Percentiles rank a stretch among this genome's conserved stretches.
Conservation (phyloP, 2,113 vertebrate genomes). For the Perca schrenkii region DNA sequence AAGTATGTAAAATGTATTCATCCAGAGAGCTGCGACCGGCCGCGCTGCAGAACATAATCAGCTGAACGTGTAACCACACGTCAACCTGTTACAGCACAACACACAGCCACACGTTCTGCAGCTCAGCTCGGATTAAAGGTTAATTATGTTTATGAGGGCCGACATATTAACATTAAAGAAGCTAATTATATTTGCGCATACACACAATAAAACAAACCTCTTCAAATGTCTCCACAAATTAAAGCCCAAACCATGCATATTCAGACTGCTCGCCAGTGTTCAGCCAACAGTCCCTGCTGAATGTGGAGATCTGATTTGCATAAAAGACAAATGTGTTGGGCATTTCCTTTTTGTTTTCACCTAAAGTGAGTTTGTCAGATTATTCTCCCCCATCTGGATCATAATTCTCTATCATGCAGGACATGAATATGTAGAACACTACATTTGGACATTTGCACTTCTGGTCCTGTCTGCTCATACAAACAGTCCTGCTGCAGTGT, state of each 20-base stretch:
- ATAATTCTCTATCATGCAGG: background rate
- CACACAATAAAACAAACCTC: background rate
- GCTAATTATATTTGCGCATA: conserved; percentile 32
- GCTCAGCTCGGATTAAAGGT: conserved; percentile 20
- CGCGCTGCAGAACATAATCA: background rate
- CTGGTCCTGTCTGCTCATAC: background rate
- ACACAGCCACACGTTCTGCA: background rate
- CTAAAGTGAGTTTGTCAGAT: background rate
- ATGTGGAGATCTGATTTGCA: background rate
- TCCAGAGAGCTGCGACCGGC: background rate
- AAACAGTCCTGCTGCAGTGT: background rate
- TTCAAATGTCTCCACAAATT: background rate
- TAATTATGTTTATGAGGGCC: conserved; percentile 30
- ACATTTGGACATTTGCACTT: background rate
- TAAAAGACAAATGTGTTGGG: background rate
- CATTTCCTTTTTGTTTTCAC: background rate
- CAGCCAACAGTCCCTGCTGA: background rate
- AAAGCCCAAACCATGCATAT: background rate
- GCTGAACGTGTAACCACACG: background rate
- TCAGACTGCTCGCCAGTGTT: background rate
- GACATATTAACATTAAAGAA: conserved; percentile 18
- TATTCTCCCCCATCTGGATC: background rate
- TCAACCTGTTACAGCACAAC: conserved; percentile 2
- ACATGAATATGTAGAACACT: conserved; percentile 9
- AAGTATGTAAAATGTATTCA: background rate